Evolutionary conservation across 2,113 vertebrate genomes (phyloP).

Genomic region (Solea solea): DNA sequence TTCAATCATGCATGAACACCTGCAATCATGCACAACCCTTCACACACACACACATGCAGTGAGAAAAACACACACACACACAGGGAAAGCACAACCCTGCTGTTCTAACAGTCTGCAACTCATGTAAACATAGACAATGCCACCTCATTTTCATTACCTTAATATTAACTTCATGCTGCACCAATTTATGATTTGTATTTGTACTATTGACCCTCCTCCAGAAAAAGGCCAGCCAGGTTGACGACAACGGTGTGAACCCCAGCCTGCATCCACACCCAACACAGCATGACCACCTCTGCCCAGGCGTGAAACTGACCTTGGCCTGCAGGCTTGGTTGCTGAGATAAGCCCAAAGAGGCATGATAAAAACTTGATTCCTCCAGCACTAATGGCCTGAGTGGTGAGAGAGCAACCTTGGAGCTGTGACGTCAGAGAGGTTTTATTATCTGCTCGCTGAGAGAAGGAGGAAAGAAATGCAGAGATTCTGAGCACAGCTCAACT

Average conservation of each 20-base stretch:
- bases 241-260: too few species aligned
- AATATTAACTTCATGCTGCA: background rate
- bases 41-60: too few species aligned
- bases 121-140: background rate
- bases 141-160: slow-evolving; percentile 1
- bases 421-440: slow-evolving; percentile 52
- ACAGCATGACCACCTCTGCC: slow-evolving; percentile 35
- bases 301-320: slow-evolving; percentile 69
- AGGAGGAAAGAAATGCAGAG: slow-evolving; percentile 18
- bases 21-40: too few species aligned
- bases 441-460: slow-evolving; percentile 32
- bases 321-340: slow-evolving; percentile 44
- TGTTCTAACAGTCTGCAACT: background rate
- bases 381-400: slow-evolving; percentile 23
- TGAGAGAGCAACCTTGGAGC: slow-evolving; percentile 57
- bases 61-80: too few species aligned
- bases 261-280: background rate
- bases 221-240: too few species aligned
- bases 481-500: slow-evolving; percentile 22
- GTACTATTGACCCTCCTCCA: too few species aligned
- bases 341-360: slow-evolving; percentile 65
- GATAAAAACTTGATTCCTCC: slow-evolving; percentile 56
- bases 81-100: too few species aligned
- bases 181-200: too few species aligned
- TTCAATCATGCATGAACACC: too few species aligned